Conservation (phyloP, 2,797 vertebrate genomes). For the Syngnathus rostellatus region DNA sequence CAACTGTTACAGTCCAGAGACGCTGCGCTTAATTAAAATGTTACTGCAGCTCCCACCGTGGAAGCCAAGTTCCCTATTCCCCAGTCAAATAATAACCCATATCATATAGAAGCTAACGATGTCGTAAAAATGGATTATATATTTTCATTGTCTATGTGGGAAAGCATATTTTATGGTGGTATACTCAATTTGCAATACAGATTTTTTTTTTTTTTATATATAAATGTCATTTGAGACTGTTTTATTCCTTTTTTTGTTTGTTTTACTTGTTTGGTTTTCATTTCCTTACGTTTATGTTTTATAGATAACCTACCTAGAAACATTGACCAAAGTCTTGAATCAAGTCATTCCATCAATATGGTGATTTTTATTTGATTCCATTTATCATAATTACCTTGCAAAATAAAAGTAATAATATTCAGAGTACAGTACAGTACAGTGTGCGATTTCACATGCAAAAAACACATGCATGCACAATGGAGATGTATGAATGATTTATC, state of each 20-base stretch:
- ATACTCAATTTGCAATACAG: slow-evolving; percentile 37
- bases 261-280: neutral
- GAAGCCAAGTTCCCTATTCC: slow-evolving; percentile 35
- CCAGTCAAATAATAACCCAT: slow-evolving; percentile 7
- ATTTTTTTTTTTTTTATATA: neutral
- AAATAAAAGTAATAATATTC: slow-evolving; percentile 37
- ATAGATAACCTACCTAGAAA: neutral
- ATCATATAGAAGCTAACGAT: neutral
- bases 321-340: neutral
- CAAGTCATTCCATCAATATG: neutral
- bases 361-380: no score
- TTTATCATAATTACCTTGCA: no score
- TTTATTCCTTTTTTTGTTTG: neutral
- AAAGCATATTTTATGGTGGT: neutral
- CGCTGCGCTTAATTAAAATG: slow-evolving; percentile 64
- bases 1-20: slow-evolving; percentile 54
- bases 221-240: neutral
- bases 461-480: slow-evolving; percentile 53
- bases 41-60: slow-evolving; percentile 22
- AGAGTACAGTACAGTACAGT: slow-evolving; percentile 31
- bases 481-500: slow-evolving; percentile 74
- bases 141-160: neutral
- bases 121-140: no score
- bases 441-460: slow-evolving; percentile 48
- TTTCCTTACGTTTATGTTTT: neutral